These are phyloP conservation scores for Pterocles gutturalis DNA, from an alignment of 2,113 vertebrate species.

Conservation along the genomic window DNA sequence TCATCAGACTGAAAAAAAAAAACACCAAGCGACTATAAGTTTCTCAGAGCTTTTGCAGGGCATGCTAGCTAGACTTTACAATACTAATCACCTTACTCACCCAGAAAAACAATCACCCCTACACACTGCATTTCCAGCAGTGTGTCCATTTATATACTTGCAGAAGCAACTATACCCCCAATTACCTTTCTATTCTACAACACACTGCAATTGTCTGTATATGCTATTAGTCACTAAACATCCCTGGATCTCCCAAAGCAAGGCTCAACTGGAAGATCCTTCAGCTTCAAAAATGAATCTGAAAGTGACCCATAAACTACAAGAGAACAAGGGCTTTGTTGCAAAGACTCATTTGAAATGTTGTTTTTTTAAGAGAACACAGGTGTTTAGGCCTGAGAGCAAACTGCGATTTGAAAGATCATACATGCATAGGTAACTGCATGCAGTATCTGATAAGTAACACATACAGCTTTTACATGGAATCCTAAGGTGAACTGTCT, in stretches of 20 bases:
- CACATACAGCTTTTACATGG: not conserved
- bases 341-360: not conserved
- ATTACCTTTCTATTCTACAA: not conserved
- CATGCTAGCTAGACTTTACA: not conserved
- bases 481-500: not conserved
- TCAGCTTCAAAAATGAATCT: not conserved
- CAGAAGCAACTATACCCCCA: not conserved
- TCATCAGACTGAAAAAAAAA: not conserved
- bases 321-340: not conserved
- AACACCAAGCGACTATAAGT: not conserved
- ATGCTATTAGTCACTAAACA: not conserved
- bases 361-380: not conserved
- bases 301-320: not conserved
- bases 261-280: not conserved
- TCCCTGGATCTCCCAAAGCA: not conserved
- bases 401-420: not conserved
- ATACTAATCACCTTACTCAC: not conserved
- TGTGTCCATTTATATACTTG: not conserved
- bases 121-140: not conserved
- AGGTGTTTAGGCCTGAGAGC: not conserved
- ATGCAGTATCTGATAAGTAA: not conserved
- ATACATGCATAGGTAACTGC: not conserved
- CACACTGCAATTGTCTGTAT: not conserved
- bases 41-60: not conserved
- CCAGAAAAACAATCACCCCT: not conserved